Base-by-base conservation (phyloP, 2,888 invertebrate species). In the Eueremaeus valkanovi region DNA sequence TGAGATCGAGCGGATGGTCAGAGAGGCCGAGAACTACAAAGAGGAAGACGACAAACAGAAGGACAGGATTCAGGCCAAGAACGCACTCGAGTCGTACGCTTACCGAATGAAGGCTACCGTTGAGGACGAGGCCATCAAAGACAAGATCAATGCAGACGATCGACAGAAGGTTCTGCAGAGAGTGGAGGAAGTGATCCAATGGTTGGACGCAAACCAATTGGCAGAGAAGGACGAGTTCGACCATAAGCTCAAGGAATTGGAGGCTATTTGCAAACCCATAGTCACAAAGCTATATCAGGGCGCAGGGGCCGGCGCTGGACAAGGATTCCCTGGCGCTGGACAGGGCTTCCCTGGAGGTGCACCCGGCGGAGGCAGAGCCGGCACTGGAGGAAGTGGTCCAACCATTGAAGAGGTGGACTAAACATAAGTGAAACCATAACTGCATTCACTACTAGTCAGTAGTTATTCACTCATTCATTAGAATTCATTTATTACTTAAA, bases 161-260 rank as follows among this genome's bases (percentile, higher is more conserved):
- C 90, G 90, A 81, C 87, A 88, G 70, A 83, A 85, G 18, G 90
- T 92, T 0, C 78, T 79, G 21, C 82, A 81, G 18, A 81, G 80
- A 40, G 82, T 83, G 73, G 85, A 87, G 29, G 88, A 88, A 18
- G 89, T 90, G 76, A 85, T 93, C 75, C 85, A 86, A 18, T 95
- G 94, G 94, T 84, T 95, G 49, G 95, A 95, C 80, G 84, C 85
- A 31, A 92, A 93, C 82, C 87, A 88, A 77, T 86, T 93, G 81
- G 95, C 94, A 49, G 95, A 95, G 80, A 94, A 94, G 85, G 94
- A 95, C 82, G 95, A 95, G 85, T 95, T 92, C 81, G 94, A 94
- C 83, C 91, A 93, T 85, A 93, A 95, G 84, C 93, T 94, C 85
- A 96, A 96, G 85, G 95, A 96, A 84, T 84, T 96, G 81, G 95